Evolutionary conservation across 1,140 invertebrate species (phyloP).

Genomic region (Drosophila kanapiae): DNA sequence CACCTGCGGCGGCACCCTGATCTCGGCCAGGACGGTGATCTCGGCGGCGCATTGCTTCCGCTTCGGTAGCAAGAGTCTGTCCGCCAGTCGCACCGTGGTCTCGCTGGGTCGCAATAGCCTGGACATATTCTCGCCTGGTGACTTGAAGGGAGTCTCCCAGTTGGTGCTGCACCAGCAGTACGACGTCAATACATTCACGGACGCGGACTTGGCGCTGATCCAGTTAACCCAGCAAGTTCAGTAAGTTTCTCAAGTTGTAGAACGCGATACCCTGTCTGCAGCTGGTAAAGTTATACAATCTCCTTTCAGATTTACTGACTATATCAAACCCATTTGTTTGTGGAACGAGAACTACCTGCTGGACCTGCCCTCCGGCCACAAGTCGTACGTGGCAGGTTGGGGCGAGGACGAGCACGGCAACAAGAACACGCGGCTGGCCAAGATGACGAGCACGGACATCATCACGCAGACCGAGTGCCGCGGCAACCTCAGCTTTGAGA

Average conservation of each 20-base stretch:
- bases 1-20: conserved; percentile 86
- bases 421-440: conserved; percentile 70
- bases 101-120: conserved; percentile 85
- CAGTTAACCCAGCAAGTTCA: conserved; percentile 70
- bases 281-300: background rate
- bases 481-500: conserved; percentile 17
- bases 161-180: conserved; percentile 86
- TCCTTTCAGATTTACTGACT: conserved; percentile 71
- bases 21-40: conserved; percentile 86
- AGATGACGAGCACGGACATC: conserved; percentile 32
- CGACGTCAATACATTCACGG: conserved; percentile 64
- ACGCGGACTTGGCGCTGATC: conserved; percentile 86
- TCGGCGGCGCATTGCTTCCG: conserved; percentile 85
- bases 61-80: conserved; percentile 68
- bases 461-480: conserved; percentile 24
- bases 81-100: conserved; percentile 54
- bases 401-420: conserved; percentile 86
- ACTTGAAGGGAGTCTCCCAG: conserved; percentile 62
- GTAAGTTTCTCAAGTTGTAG: no score
- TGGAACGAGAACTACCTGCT: conserved; percentile 85
- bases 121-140: conserved; percentile 68
- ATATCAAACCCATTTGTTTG: conserved; percentile 87
- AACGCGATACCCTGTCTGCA: no score
- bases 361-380: conserved; percentile 54
- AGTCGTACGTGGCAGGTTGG: conserved; percentile 87